Percentiles rank a stretch among this genome's conserved stretches.
These are phyloP conservation scores for Chiloscyllium plagiosum DNA, from an alignment of 2,113 vertebrate species.

Conservation along the genomic window DNA sequence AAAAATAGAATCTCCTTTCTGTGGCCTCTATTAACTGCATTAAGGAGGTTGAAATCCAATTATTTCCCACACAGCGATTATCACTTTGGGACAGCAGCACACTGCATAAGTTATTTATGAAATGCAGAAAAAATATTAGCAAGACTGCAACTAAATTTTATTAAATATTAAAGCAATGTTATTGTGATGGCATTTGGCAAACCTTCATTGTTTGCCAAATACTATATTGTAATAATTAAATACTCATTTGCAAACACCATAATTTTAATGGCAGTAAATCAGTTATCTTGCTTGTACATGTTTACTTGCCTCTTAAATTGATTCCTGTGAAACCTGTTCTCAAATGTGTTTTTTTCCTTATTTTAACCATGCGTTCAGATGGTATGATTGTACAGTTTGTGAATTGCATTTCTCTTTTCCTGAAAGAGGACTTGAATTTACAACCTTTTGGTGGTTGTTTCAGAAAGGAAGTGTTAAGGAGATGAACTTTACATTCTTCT, in stretches of 20 bases:
- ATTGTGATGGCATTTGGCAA: background rate
- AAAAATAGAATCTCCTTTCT: background rate
- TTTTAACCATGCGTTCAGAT: background rate
- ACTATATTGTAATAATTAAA: background rate
- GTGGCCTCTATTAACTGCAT: background rate
- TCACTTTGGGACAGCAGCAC: background rate
- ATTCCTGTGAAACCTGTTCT: background rate
- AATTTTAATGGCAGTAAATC: background rate
- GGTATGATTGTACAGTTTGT: background rate
- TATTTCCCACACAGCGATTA: conserved; percentile 7
- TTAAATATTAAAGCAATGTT: background rate
- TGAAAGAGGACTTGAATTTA: background rate
- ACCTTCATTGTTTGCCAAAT: background rate
- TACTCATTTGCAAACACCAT: background rate
- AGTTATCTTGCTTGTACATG: background rate
- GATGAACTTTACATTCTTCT: too few species aligned
- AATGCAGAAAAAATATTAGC: background rate
- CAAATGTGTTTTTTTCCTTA: background rate
- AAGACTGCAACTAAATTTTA: background rate
- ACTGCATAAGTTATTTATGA: conserved; percentile 15
- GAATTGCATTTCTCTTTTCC: background rate
- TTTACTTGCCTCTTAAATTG: background rate
- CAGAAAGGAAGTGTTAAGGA: too few species aligned
- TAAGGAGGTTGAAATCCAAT: background rate
- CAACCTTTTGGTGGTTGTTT: background rate